Percentiles rank a stretch among this genome's conserved stretches.
Conservation (phyloP, 2,888 invertebrate genomes). For the Hyposoter didymator region DNA sequence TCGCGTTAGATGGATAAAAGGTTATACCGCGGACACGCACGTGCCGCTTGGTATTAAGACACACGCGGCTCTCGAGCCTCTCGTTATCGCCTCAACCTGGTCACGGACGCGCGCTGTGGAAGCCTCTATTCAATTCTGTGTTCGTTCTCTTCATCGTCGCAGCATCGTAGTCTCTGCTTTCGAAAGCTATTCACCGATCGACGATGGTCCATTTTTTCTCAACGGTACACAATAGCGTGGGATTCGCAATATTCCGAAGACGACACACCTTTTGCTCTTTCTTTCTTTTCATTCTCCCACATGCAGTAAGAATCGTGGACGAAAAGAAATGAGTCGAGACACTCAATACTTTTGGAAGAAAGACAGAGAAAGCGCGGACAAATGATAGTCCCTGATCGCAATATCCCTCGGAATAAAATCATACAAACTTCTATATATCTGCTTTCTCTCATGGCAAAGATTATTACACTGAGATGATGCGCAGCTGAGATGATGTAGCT, state of each 20-base stretch:
- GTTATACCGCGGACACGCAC: conserved; percentile 42
- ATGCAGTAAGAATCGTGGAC: conserved; percentile 18
- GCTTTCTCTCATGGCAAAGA: conserved; percentile 36
- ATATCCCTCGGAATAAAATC: conserved; percentile 61
- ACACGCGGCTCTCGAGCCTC: conserved; percentile 28
- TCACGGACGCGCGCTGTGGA: conserved; percentile 68
- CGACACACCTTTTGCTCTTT: conserved; percentile 33
- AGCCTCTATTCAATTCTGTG: conserved; percentile 63
- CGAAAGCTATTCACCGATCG: conserved; percentile 36
- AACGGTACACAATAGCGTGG: conserved; percentile 39
- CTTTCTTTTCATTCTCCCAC: conserved; percentile 22
- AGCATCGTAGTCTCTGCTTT: conserved; percentile 14
- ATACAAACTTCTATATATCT: conserved; percentile 40
- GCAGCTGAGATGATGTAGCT: conserved; percentile 21
- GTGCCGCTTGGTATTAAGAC: conserved; percentile 45
- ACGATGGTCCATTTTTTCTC: conserved; percentile 26
- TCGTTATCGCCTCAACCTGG: conserved; percentile 69
- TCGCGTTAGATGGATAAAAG: conserved; percentile 49
- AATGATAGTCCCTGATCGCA: conserved; percentile 57
- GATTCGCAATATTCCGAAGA: conserved; percentile 36
- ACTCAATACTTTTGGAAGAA: conserved; percentile 19
- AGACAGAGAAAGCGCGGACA: conserved; percentile 1
- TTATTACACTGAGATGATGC: conserved; percentile 47
- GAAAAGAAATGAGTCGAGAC: conserved; percentile 41
- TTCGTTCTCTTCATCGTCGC: conserved; percentile 17